These are phyloP conservation scores for Argyresthia albistria DNA, from an alignment of 2,888 invertebrate genomes.

Conservation along the genomic window DNA sequence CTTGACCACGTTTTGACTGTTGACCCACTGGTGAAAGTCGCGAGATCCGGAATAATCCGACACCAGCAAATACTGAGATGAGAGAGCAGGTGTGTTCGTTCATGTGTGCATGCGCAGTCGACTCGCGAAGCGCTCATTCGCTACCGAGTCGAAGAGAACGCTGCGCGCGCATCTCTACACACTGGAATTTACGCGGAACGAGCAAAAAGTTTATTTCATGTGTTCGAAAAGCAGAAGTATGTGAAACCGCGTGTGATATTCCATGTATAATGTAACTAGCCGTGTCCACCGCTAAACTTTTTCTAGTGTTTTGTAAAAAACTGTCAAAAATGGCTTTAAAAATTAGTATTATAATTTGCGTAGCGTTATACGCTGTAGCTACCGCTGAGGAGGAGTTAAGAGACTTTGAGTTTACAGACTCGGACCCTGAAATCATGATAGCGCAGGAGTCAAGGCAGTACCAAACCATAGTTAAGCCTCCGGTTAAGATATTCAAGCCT, in stretches of 20 bases:
- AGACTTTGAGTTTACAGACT: slow-evolving; percentile 44
- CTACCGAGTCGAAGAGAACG: slow-evolving; percentile 32
- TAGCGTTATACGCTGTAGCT: neutral
- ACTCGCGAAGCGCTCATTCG: slow-evolving; percentile 26
- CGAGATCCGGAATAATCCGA: slow-evolving; percentile 62
- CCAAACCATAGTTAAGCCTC: slow-evolving; percentile 46
- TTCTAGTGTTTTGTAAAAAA: neutral
- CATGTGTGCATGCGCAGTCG: slow-evolving; percentile 32
- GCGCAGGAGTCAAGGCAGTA: slow-evolving; percentile 58
- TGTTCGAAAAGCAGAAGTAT: neutral
- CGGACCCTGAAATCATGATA: slow-evolving; percentile 51
- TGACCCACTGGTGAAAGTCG: slow-evolving; percentile 43
- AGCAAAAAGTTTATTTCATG: neutral
- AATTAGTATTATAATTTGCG: neutral
- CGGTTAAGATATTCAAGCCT: slow-evolving; percentile 20
- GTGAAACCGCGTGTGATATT: neutral
- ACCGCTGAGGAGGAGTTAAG: slow-evolving; percentile 30
- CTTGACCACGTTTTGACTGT: neutral
- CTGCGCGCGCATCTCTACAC: slow-evolving; percentile 36
- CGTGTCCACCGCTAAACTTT: neutral
- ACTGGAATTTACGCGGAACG: neutral
- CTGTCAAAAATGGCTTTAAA: slow-evolving; percentile 28
- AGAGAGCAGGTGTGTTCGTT: slow-evolving; percentile 27
- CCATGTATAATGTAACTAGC: neutral
- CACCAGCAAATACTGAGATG: slow-evolving; percentile 46